Base-by-base conservation (phyloP, 2,113 vertebrate genomes). In the Crotophaga sulcirostris region DNA sequence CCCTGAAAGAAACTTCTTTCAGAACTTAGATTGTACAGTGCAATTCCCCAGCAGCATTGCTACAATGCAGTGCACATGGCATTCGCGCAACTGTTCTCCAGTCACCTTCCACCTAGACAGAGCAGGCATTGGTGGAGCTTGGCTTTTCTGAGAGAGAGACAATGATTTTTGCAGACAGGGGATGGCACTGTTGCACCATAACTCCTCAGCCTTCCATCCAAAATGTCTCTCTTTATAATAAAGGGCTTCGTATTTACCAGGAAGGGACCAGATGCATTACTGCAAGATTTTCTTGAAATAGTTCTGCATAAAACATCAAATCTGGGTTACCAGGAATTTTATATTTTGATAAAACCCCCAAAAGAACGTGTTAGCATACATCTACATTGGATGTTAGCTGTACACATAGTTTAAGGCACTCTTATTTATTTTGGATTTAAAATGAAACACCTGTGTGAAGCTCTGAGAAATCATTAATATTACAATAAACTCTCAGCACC, bases 161-260 rank as follows among this genome's bases (percentile, higher is more conserved):
- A 79, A 83, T 93, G 96, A 93, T 73, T 96, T 94, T 33, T 82
- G 34, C 89, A 77, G 75, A 95, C 97, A 94, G 95, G 84, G 95
- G 97, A 87, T 97, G 97, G 97, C 97, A 97, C 94, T 97, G 94
- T 97, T 97, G 97, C 68, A 97, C 97, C 89, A 85, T 17, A 68
- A 55, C 94, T 94, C 56, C 82, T 86, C 87, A 64, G 84, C 54
- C 14, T 84, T 83, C 68, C 25, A 31, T 33, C 64, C 69, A 79
- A 72, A 95, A 95, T 52, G 54, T 92, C 90, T 90, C 91, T 97
- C 45, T 96, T 94, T 94, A 76, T 90, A 64, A 95, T n/a, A 70
- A 94, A 95, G 40, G 70, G 10, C 58, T 91, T 84, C 68, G 38
- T 96, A 74, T 95, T 92, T 97, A 94, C 80, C 51, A 87, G 79